These are phyloP conservation scores for Nasonovia ribisnigri DNA, from an alignment of 2,888 invertebrate genomes.

Conservation along the genomic window DNA sequence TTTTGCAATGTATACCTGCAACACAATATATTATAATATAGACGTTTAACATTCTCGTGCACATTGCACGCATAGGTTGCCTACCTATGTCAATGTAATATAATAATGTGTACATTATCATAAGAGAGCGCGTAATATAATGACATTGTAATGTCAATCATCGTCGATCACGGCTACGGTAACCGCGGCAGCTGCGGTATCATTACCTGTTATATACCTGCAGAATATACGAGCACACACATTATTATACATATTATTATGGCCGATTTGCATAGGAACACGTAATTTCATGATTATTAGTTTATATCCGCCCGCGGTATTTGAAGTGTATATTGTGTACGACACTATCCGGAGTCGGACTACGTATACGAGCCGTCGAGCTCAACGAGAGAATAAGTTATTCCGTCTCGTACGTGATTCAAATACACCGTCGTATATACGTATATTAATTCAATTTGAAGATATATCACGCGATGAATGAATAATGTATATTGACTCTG, in stretches of 20 bases:
- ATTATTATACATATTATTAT: too few species aligned
- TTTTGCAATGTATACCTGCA: background rate
- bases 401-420: conserved; percentile 41
- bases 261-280: background rate
- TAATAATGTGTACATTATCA: background rate
- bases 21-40: background rate
- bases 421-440: background rate
- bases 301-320: background rate
- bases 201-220: background rate
- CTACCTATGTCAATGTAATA: background rate
- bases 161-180: background rate
- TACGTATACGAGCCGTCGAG: background rate
- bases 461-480: conserved; percentile 1
- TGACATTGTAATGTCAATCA: conserved; percentile 27
- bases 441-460: conserved; percentile 25
- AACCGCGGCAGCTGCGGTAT: background rate
- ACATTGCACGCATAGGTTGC: background rate
- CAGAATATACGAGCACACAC: too few species aligned
- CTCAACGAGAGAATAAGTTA: conserved; percentile 7
- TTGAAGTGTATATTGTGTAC: background rate
- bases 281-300: conserved; percentile 1
- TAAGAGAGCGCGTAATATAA: background rate
- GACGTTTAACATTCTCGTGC: too few species aligned
- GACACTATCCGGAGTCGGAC: background rate
- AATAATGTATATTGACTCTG: background rate